Evolutionary conservation across 2,797 vertebrate species (phyloP), one percentile per base, ranked within the genome.

Genomic region (Carcharodon carcharias): DNA sequence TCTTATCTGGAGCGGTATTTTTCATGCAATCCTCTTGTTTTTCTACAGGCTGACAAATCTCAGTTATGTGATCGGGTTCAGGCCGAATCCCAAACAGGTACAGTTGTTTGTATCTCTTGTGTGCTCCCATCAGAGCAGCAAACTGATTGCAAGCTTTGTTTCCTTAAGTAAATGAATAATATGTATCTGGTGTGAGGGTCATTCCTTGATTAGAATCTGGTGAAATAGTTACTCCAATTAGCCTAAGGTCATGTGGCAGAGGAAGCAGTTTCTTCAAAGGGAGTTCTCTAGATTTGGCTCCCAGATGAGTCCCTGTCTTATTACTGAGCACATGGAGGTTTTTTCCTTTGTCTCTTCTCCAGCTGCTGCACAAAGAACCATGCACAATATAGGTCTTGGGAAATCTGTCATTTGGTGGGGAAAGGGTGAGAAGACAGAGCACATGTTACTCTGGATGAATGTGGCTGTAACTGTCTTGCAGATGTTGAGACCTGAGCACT

Each of bases 11-110:
- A 63, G 77, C 58, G 35, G 82, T 96, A 40, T 97, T 97, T 97
- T 69, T 40, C 96, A 0, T 97, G 97, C 67, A 45, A 96, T 97
- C 97, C 31, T 69, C 40, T 61, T 67, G 96, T 67, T 97, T 95
- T 87, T 31, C 85, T 96, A 80, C 96, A 99, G 99, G 98, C 96
- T 80, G 99, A 99, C 97, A 99, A 98, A 98, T 97, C 98, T 7
- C 45, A 54, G 23, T 54, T 50, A 96, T 98, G 98, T 97, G 99
- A 99, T 96, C 98, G 98, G 96, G 98, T 99, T 97, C 99, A 99
- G 97, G 98, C 98, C 96, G 99, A 99, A 97, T 98, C 98, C 97
- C 98, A 98, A 96, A 98, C 99, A 98, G 99, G 99, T 99, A 98
- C 0, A 97, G 96, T 96, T 96, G 28, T 31, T 9, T 96, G 5